These are phyloP conservation scores for Fundulus diaphanus DNA, from an alignment of 2,797 vertebrate species.

Conservation along the genomic window DNA sequence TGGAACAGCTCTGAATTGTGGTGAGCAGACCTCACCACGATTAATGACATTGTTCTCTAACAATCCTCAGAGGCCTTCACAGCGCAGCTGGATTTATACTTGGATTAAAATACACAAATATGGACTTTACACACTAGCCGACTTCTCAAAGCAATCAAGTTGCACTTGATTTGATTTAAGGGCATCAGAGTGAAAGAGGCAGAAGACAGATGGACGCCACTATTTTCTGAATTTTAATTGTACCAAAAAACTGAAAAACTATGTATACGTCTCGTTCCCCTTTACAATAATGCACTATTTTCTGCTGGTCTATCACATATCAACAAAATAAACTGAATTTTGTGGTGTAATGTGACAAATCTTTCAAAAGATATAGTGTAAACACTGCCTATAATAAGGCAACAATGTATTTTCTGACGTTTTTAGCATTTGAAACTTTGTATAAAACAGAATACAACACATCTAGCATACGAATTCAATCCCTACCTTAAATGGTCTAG, in stretches of 20 bases:
- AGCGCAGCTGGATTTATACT: no score
- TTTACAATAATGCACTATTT: background rate
- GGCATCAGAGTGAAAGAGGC: background rate
- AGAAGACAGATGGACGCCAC: background rate
- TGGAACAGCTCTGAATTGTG: no score
- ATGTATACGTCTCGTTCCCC: background rate
- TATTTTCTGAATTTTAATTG: background rate
- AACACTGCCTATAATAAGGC: background rate
- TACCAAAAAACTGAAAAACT: background rate
- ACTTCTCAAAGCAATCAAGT: background rate
- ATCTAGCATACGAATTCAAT: slow-evolving; percentile 8
- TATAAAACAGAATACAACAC: background rate
- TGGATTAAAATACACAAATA: no score
- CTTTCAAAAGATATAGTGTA: background rate
- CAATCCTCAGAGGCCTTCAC: no score
- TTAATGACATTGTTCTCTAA: no score
- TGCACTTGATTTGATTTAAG: background rate
- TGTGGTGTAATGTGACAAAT: background rate
- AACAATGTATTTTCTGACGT: background rate
- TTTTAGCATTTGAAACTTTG: background rate
- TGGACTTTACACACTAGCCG: background rate
- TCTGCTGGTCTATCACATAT: background rate
- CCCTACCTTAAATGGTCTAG: slow-evolving; percentile 38
- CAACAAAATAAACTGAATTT: background rate
- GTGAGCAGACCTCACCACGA: background rate